These are phyloP conservation scores for Enteromius argenteus DNA, from an alignment of 2,797 vertebrate species.

Conservation along the genomic window DNA sequence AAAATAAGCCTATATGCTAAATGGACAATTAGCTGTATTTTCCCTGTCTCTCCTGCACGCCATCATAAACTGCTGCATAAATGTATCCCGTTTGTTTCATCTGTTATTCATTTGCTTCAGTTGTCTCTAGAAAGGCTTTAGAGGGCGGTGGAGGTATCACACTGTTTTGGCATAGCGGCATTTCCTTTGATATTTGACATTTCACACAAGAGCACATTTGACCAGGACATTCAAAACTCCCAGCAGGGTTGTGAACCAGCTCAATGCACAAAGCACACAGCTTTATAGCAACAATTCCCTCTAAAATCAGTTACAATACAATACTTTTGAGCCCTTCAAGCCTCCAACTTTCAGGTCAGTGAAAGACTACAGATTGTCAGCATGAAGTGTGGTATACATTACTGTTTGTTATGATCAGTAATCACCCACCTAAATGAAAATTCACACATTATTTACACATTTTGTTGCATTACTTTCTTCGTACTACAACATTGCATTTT, in stretches of 20 bases:
- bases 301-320: constrained; percentile 27
- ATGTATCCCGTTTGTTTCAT: not conserved
- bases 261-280: constrained; percentile 44
- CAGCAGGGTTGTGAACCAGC: constrained; percentile 53
- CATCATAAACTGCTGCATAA: not conserved
- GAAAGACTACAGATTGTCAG: not conserved
- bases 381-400: not conserved
- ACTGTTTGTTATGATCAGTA: not conserved
- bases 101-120: not conserved
- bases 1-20: not conserved
- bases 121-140: constrained; percentile 9
- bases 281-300: constrained; percentile 44
- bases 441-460: not conserved
- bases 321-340: not conserved
- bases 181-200: constrained; percentile 53
- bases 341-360: not conserved
- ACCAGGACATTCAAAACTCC: constrained; percentile 50
- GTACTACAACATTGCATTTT: not conserved
- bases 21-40: not conserved
- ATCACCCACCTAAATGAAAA: too few relatives aligned
- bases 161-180: constrained; percentile 41
- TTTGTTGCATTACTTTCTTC: not conserved
- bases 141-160: constrained; percentile 20
- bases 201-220: constrained; percentile 42
- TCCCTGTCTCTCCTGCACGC: not conserved